Percentiles rank a stretch among this genome's conserved stretches.
Conservation (phyloP, 2,113 vertebrate genomes). For the Nannobrachium achirus region DNA sequence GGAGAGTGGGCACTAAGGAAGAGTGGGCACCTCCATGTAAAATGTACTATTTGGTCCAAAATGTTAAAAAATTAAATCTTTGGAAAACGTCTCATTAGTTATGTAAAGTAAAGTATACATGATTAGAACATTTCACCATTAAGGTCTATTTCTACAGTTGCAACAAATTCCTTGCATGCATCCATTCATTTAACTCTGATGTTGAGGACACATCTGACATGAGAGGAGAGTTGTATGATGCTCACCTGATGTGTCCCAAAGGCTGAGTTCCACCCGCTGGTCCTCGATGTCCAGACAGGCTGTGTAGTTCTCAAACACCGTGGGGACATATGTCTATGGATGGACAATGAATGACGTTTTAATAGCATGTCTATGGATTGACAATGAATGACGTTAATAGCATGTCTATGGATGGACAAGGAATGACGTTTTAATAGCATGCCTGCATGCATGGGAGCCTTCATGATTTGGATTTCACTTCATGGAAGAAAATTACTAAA, state of each 20-base stretch:
- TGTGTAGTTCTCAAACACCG: conserved; percentile 98
- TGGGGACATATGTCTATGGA: conserved; percentile 92
- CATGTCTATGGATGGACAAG: conserved; percentile 81
- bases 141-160: too few relatives aligned
- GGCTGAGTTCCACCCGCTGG: conserved; percentile 93
- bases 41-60: too few relatives aligned
- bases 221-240: not conserved
- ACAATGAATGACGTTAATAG: not conserved
- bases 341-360: not conserved
- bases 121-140: too few relatives aligned
- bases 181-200: too few relatives aligned
- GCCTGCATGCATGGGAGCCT: not conserved
- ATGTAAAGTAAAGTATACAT: too few relatives aligned
- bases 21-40: too few relatives aligned
- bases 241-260: conserved; percentile 97
- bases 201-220: not conserved
- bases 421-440: not conserved
- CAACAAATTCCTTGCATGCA: too few relatives aligned
- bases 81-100: too few relatives aligned
- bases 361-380: conserved; percentile 85
- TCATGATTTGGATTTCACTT: too few relatives aligned
- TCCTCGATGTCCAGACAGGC: conserved; percentile 92
- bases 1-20: too few relatives aligned
- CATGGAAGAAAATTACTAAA: too few relatives aligned
- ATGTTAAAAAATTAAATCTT: too few relatives aligned